phyloP scores from a whole-genome alignment of 2,888 invertebrate genomes.

The Ennomos quercinarius region DNA sequence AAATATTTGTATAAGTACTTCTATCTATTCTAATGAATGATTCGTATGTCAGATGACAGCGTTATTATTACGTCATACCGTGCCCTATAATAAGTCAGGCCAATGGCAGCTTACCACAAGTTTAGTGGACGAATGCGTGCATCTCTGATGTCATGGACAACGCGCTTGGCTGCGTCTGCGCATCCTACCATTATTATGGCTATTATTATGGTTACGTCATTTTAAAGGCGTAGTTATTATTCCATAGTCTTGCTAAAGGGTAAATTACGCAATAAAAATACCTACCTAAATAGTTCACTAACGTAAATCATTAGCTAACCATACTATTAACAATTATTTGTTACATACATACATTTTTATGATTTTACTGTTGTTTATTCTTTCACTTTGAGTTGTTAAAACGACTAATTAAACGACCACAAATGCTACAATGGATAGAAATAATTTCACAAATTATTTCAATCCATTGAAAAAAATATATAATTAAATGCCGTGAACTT shows the following conservation, averaged over 20 bases:
- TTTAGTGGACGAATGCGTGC: conserved; percentile 18
- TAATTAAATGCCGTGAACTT: no score
- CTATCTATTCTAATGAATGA: conserved; percentile 6
- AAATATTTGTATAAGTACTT: neutral
- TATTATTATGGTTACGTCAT: conserved; percentile 22
- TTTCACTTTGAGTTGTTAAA: no score
- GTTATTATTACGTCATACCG: conserved; percentile 18
- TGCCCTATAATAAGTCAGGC: conserved; percentile 9
- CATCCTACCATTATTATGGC: conserved; percentile 28
- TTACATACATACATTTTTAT: no score
- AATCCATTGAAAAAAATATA: no score
- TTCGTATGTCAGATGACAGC: neutral
- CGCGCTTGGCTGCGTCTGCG: conserved; percentile 37
- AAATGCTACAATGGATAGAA: no score
- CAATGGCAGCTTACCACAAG: conserved; percentile 10
- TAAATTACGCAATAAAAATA: neutral
- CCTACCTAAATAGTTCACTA: no score
- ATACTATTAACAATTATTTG: no score
- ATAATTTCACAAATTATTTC: no score
- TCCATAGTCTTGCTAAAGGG: neutral
- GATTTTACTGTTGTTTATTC: no score
- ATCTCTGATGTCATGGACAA: conserved; percentile 37
- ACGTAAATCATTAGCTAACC: no score
- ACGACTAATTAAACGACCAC: no score
- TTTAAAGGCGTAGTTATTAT: neutral